Base-by-base conservation (phyloP, 2,797 vertebrate species). In the Buceros bicornis region DNA sequence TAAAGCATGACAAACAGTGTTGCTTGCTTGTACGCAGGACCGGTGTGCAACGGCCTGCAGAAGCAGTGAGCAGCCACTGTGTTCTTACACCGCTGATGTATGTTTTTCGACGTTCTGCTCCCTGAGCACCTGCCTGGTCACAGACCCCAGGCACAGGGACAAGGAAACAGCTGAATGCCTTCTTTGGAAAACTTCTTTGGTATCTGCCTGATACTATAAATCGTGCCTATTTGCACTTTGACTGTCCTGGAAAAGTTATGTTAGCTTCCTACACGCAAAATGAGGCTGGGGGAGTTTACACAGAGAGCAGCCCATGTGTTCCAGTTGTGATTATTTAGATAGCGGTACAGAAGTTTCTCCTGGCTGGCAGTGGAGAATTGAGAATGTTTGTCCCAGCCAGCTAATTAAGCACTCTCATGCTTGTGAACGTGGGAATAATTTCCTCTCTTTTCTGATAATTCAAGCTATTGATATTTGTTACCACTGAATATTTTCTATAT, bases 41-140 rank as follows among this genome's bases (percentile, higher is more conserved):
- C 0, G 2, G 16, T 16, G 29, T 12, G 43, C 40, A 42, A 10
- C 22, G 62, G 48, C 29, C n/a, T 1, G 1, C 3, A 43, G 54
- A 48, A 79, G 22, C 6, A 0, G 7, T 11, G 11, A 48, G 40
- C 22, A 33, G 40, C 29, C 9, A 15, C 33, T 79, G 26, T 16
- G 15, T 47, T 57, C 62, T 13, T 24, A 31, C 3, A 0, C 4
- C 47, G 50, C 13, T 0, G 2, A 26, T 12, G 16, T 16, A 5
- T 7, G 21, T 3, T 5, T 82, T 87, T 40, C 37, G 37, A 40
- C 37, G 1, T 42, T 62, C 22, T 89, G 77, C 21, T 73, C 11
- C 48, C n/a, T 21, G 13, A 57, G 10, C 43, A 62, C 37, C 57
- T 67, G 31, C 21, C 18, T 31, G 22, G n/a, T 29, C 29, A 16